Evolutionary conservation across 2,113 vertebrate species (phyloP).

Genomic region (Thunnus thynnus): DNA sequence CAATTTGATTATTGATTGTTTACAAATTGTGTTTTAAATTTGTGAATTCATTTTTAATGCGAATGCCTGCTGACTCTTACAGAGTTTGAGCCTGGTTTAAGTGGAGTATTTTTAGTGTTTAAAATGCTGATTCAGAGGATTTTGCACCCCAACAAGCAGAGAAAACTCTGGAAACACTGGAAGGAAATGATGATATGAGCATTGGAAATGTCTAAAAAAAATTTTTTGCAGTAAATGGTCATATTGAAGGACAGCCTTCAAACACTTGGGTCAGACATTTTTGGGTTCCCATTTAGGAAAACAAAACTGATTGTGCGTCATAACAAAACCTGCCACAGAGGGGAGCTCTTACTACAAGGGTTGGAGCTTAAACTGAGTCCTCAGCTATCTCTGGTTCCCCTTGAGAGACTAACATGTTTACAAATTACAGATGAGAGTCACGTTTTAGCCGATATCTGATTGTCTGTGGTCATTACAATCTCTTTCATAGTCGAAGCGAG

Average conservation of each 20-base stretch:
- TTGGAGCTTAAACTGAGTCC: constrained; percentile 1
- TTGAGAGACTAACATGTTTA: neutral
- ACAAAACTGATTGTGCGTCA: constrained; percentile 44
- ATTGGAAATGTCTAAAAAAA: neutral
- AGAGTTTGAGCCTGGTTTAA: neutral
- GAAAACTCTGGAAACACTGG: constrained; percentile 34
- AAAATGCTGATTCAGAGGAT: constrained; percentile 23
- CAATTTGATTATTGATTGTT: neutral
- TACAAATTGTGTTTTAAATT: neutral
- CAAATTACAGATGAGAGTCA: constrained; percentile 15
- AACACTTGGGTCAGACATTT: neutral
- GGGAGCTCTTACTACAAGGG: constrained; percentile 54
- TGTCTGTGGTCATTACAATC: constrained; percentile 63
- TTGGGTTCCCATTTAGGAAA: constrained; percentile 6
- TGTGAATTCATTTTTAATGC: neutral
- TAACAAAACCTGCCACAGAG: constrained; percentile 61
- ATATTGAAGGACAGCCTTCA: constrained; percentile 10
- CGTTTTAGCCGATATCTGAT: constrained; percentile 56
- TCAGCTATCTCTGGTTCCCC: neutral
- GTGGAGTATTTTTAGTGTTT: constrained; percentile 7
- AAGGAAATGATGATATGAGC: constrained; percentile 17
- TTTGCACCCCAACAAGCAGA: constrained; percentile 7
- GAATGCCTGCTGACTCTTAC: neutral
- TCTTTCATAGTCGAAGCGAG: constrained; percentile 22
- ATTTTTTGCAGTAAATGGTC: neutral